phyloP scores from a whole-genome alignment of 2,888 invertebrate genomes.

The Macrosiphum euphorbiae region DNA sequence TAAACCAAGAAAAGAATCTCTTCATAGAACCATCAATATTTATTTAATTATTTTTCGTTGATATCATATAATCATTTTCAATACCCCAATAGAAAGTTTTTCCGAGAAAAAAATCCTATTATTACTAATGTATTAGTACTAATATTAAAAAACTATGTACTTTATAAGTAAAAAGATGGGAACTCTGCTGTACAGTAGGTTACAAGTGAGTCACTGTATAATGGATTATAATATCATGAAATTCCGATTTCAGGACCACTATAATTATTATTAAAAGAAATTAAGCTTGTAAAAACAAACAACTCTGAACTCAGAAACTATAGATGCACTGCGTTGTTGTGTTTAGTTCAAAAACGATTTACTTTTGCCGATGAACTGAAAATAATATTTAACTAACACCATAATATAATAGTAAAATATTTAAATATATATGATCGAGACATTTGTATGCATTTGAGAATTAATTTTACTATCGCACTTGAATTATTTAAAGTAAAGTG shows the following conservation, averaged over 20 bases:
- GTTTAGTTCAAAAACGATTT: not conserved
- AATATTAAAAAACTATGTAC: too few relatives aligned
- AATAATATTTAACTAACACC: not conserved
- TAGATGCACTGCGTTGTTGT: too few relatives aligned
- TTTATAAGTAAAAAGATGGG: too few relatives aligned
- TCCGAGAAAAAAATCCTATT: not conserved
- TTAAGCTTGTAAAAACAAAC: not conserved
- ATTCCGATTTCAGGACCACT: not conserved
- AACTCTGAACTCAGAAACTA: not conserved
- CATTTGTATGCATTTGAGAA: not conserved
- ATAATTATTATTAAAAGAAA: not conserved
- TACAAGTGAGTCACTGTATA: too few relatives aligned
- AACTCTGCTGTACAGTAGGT: too few relatives aligned
- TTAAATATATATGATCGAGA: not conserved
- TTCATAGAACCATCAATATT: not conserved
- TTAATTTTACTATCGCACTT: not conserved
- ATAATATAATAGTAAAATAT: not conserved
- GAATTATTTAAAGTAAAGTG: not conserved
- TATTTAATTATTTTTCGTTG: not conserved
- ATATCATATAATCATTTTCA: not conserved
- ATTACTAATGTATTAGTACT: not conserved
- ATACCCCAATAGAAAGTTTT: not conserved
- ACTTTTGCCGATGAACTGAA: not conserved
- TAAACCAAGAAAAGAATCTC: not conserved
- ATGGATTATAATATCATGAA: not conserved